These are phyloP conservation scores for Artemia franciscana DNA, from an alignment of 1,140 invertebrate species.

Conservation along the genomic window DNA sequence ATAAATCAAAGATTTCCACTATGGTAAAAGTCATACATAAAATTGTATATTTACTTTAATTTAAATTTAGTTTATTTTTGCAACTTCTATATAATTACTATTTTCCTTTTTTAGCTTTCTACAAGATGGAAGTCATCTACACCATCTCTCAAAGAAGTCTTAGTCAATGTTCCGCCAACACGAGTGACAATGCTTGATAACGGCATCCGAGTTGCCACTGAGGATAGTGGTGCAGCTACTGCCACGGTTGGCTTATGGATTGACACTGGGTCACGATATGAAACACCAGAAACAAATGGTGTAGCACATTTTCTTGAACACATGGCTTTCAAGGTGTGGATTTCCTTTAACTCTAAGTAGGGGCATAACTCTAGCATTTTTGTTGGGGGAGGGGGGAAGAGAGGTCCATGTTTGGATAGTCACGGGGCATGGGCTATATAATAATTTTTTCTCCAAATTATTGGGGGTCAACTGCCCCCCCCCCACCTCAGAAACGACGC, in stretches of 20 bases:
- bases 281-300: slow-evolving; percentile 84
- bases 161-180: slow-evolving; percentile 70
- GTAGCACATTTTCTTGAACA: slow-evolving; percentile 99
- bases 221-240: slow-evolving; percentile 80
- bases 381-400: too few relatives aligned
- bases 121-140: slow-evolving; percentile 8
- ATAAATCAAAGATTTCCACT: too few relatives aligned
- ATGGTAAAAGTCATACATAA: too few relatives aligned
- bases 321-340: slow-evolving; percentile 97
- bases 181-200: slow-evolving; percentile 59
- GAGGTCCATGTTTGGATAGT: too few relatives aligned
- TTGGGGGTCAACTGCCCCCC: too few relatives aligned
- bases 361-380: too few relatives aligned
- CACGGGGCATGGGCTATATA: too few relatives aligned
- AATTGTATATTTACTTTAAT: not conserved
- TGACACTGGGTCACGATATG: slow-evolving; percentile 92
- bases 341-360: too few relatives aligned
- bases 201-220: slow-evolving; percentile 79
- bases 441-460: too few relatives aligned
- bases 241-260: slow-evolving; percentile 98
- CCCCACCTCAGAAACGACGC: too few relatives aligned
- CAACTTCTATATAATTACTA: not conserved
- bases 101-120: slow-evolving; percentile 1
- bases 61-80: not conserved
- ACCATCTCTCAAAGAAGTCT: slow-evolving; percentile 18